A percentile compares a stretch with the other conserved stretches of the same genome.
Conservation (phyloP, 1,140 invertebrate genomes). For the Plodia interpunctella region DNA sequence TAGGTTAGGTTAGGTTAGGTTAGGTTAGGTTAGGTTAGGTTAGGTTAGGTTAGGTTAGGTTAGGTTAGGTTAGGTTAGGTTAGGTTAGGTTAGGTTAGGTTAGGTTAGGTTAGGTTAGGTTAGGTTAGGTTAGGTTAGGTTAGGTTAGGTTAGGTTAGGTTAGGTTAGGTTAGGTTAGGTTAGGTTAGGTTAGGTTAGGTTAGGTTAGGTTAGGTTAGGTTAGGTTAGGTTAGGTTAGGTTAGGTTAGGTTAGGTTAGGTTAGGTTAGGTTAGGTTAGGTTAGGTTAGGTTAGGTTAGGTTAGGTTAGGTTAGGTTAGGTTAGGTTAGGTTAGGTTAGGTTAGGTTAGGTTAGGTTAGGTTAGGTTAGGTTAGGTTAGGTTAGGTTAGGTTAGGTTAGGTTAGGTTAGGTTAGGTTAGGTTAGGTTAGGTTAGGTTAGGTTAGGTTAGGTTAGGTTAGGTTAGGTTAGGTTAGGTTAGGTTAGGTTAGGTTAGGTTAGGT, state of each 20-base stretch:
- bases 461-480: neutral
- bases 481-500: neutral
- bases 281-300: neutral
- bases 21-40: neutral
- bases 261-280: neutral
- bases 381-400: neutral
- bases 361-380: neutral
- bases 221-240: neutral
- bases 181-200: neutral
- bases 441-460: neutral
- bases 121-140: neutral
- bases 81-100: neutral
- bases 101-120: neutral
- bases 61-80: neutral
- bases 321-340: neutral
- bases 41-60: neutral
- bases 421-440: neutral
- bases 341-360: neutral
- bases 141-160: neutral
- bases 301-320: neutral
- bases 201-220: neutral
- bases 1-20: neutral
- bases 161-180: neutral
- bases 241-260: neutral
- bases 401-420: neutral